phyloP scores from a whole-genome alignment of 2,888 invertebrate genomes.

The Aspidiotus rigidus region DNA sequence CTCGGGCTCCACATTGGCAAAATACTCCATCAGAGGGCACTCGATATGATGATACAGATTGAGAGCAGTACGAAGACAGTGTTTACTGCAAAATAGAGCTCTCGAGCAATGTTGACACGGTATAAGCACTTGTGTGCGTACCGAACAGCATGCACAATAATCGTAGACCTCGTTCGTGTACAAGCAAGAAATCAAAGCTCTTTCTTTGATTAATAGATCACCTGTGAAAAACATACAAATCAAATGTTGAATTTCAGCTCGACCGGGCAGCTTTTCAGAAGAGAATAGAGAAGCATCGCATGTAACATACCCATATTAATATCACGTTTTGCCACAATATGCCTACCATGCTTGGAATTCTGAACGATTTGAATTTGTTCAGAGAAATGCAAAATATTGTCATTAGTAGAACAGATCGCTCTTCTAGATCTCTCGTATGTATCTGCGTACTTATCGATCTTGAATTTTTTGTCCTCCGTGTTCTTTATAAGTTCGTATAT shows the following conservation, averaged over 20 bases:
- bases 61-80: constrained; percentile 22
- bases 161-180: constrained; percentile 29
- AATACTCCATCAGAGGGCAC: constrained; percentile 32
- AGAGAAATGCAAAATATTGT: constrained; percentile 13
- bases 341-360: constrained; percentile 12
- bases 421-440: constrained; percentile 9
- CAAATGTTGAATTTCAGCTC: background rate
- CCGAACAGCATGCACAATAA: constrained; percentile 22
- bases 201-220: constrained; percentile 20
- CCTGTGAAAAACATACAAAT: constrained; percentile 8
- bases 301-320: constrained; percentile 14
- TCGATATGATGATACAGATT: constrained; percentile 28
- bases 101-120: constrained; percentile 26
- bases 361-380: constrained; percentile 21
- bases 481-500: constrained; percentile 17
- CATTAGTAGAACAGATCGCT: constrained; percentile 12
- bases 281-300: background rate
- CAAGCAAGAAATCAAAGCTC: constrained; percentile 23
- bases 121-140: constrained; percentile 18
- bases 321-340: constrained; percentile 23
- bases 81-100: constrained; percentile 30
- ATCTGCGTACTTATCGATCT: constrained; percentile 6
- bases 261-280: background rate
- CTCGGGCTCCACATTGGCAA: constrained; percentile 21
- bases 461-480: constrained; percentile 19